Percentiles rank a stretch among this genome's conserved stretches.
Evolutionary conservation across 2,113 vertebrate genomes (phyloP).

Genomic region (Scartelaos histophorus): DNA sequence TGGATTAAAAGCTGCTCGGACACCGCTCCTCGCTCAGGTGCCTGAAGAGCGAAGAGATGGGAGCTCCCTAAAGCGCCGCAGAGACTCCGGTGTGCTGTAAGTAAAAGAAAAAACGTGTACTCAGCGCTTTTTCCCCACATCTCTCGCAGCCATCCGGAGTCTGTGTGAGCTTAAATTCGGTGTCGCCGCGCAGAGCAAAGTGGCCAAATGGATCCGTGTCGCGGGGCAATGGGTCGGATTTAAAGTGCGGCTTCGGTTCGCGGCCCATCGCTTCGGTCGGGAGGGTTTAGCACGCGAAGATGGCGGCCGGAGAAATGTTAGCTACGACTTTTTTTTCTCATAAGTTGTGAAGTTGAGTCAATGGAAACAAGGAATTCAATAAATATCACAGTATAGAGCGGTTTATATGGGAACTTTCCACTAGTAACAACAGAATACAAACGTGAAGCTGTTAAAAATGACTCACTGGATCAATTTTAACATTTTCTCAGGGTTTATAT

Average conservation of each 20-base stretch:
- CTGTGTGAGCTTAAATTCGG: conserved; percentile 18
- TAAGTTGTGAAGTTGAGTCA: not conserved
- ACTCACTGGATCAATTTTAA: too few relatives aligned
- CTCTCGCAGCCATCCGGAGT: not conserved
- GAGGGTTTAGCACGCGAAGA: not conserved
- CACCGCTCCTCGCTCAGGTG: conserved; percentile 17
- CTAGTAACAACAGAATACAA: not conserved
- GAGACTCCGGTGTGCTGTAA: conserved; percentile 25
- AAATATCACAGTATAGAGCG: not conserved
- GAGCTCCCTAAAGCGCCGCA: conserved; percentile 36
- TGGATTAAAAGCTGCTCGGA: conserved; percentile 36
- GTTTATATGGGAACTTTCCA: not conserved
- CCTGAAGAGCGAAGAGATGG: conserved; percentile 39
- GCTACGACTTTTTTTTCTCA: not conserved
- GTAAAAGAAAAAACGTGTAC: conserved; percentile 26
- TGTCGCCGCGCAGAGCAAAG: conserved; percentile 16
- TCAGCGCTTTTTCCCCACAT: conserved; percentile 40
- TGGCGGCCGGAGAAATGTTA: not conserved
- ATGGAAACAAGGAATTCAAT: not conserved
- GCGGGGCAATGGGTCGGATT: not conserved
- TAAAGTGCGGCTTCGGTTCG: not conserved
- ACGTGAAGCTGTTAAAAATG: too few relatives aligned
- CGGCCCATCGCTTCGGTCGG: not conserved
- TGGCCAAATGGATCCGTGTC: conserved; percentile 21
- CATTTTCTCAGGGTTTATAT: too few relatives aligned